Evolutionary conservation across 2,888 invertebrate genomes (phyloP).

Genomic region (Clunio marinus): DNA sequence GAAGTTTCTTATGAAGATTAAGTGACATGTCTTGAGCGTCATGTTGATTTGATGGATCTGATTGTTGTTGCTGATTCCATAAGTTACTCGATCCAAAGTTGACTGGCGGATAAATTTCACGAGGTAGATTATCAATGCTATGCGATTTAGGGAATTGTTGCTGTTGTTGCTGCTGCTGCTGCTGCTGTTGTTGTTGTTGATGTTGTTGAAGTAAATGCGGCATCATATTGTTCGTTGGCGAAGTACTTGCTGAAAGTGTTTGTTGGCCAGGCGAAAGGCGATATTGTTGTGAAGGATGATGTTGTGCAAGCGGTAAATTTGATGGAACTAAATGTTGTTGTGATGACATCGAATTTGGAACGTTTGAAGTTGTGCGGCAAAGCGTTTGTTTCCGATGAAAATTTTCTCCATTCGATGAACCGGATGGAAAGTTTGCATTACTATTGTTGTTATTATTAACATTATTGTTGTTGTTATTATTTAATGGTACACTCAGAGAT

Average conservation of each 20-base stretch:
- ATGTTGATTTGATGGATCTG: conserved; percentile 28
- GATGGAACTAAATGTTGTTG: conserved; percentile 42
- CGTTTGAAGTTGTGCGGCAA: conserved; percentile 42
- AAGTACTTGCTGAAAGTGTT: conserved; percentile 26
- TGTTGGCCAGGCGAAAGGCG: conserved; percentile 39
- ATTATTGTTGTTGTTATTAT: conserved; percentile 40
- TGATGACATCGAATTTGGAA: conserved; percentile 40
- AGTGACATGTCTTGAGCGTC: conserved; percentile 47
- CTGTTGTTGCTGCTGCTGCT: conserved; percentile 40
- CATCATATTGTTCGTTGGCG: conserved; percentile 25
- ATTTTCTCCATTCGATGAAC: conserved; percentile 44
- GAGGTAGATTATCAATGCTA: conserved; percentile 55
- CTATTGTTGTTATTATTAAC: conserved; percentile 48
- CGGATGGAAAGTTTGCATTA: conserved; percentile 44
- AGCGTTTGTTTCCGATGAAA: conserved; percentile 37
- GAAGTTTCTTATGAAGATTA: conserved; percentile 73
- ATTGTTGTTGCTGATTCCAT: conserved; percentile 12
- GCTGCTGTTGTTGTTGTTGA: conserved; percentile 37
- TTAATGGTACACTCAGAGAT: conserved; percentile 53
- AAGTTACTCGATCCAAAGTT: conserved; percentile 44
- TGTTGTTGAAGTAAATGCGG: conserved; percentile 38
- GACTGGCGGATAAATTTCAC: conserved; percentile 41
- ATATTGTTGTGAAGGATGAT: conserved; percentile 27
- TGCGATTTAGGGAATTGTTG: conserved; percentile 52
- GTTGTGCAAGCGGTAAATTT: not conserved